These are phyloP conservation scores for Speoplatyrhinus poulsoni DNA, from an alignment of 2,113 vertebrate genomes.

Conservation along the genomic window DNA sequence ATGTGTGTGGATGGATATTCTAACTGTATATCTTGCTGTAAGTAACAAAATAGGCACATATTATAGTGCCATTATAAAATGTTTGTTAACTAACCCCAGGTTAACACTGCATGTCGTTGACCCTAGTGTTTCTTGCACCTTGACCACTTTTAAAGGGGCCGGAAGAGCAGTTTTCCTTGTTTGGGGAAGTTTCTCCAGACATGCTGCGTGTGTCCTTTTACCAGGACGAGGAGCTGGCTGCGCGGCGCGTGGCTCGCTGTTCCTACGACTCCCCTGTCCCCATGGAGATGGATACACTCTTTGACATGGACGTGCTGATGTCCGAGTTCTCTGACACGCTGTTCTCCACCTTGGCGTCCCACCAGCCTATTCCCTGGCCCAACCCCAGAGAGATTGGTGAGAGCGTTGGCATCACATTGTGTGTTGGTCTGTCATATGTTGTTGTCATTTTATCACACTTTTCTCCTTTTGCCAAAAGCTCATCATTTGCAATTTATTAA, in stretches of 20 bases:
- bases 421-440: not conserved
- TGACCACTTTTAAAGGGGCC: conserved; percentile 65
- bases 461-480: not conserved
- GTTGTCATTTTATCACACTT: not conserved
- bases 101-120: conserved; percentile 57
- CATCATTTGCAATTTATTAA: not conserved
- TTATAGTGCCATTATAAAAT: too few species aligned
- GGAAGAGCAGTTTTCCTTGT: conserved; percentile 79
- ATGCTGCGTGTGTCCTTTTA: conserved; percentile 77
- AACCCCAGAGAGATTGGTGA: conserved; percentile 94
- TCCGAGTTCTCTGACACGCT: conserved; percentile 94
- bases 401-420: not conserved
- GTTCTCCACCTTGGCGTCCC: conserved; percentile 92
- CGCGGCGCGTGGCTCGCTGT: conserved; percentile 71
- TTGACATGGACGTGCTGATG: conserved; percentile 96
- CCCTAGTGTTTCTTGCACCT: conserved; percentile 67
- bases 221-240: conserved; percentile 87
- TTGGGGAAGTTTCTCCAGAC: conserved; percentile 82
- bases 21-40: too few species aligned
- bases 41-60: too few species aligned
- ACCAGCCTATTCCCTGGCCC: conserved; percentile 89
- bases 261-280: conserved; percentile 84
- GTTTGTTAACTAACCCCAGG: not conserved
- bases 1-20: too few species aligned
- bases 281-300: conserved; percentile 92